Evolutionary conservation across 2,888 invertebrate species (phyloP).

Genomic region (Drosophila pegasa): DNA sequence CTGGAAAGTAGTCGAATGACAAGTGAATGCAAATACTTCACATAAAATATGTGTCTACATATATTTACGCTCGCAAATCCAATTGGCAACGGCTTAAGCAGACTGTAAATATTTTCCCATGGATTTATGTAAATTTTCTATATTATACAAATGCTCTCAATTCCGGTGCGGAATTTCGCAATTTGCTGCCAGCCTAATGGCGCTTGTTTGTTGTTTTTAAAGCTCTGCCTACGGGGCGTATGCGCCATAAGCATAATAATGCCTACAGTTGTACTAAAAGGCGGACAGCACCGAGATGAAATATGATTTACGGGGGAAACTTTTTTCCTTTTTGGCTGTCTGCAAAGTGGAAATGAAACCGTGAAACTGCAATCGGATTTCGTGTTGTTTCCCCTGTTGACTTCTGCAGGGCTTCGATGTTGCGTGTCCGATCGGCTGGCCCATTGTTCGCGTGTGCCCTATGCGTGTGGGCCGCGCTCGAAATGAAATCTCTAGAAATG

Average conservation of each 20-base stretch:
- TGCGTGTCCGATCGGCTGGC: conserved; percentile 61
- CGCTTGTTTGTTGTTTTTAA: conserved; percentile 5
- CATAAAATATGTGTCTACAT: conserved; percentile 24
- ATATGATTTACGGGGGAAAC: conserved; percentile 12
- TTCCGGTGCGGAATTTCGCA: conserved; percentile 21
- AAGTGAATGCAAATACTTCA: conserved; percentile 12
- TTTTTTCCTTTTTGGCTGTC: not conserved
- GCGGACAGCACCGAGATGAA: conserved; percentile 19
- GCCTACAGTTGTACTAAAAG: conserved; percentile 33
- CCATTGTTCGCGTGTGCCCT: conserved; percentile 22
- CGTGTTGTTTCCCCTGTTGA: conserved; percentile 24
- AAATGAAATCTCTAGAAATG: conserved; percentile 66
- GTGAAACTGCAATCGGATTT: conserved; percentile 29
- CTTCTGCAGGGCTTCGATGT: conserved; percentile 67
- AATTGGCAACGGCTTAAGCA: conserved; percentile 45
- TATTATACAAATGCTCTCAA: conserved; percentile 41
- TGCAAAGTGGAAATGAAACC: conserved; percentile 17
- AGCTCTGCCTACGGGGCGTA: conserved; percentile 33
- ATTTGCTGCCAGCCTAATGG: conserved; percentile 45
- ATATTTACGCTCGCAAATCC: not conserved
- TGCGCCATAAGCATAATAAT: conserved; percentile 39
- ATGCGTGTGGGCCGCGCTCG: conserved; percentile 36
- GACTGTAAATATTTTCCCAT: conserved; percentile 64
- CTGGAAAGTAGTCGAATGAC: conserved; percentile 5
- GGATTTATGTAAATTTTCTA: conserved; percentile 69